These are phyloP conservation scores for Sternarchorhynchus goeldii DNA, from an alignment of 2,797 vertebrate species.

Conservation along the genomic window DNA sequence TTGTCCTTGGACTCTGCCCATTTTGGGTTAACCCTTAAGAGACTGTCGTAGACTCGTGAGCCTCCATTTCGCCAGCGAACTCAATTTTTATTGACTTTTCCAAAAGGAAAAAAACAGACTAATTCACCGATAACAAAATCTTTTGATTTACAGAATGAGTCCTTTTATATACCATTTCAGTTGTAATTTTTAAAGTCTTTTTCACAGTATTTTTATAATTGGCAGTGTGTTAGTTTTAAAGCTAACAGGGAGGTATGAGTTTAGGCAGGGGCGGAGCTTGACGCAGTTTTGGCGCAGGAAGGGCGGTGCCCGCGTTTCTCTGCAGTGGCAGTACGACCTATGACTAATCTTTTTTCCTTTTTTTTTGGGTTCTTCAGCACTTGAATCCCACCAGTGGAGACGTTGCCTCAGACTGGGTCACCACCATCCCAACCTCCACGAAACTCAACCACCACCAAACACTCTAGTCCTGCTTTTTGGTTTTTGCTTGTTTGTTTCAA, in stretches of 20 bases:
- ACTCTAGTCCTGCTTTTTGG: not conserved
- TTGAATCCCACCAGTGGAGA: slow-evolving; percentile 38
- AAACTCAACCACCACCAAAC: slow-evolving; percentile 6
- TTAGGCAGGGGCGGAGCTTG: slow-evolving; percentile 74
- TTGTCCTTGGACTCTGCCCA: slow-evolving; percentile 29
- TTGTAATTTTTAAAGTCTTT: slow-evolving; percentile 16
- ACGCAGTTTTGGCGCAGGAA: slow-evolving; percentile 79
- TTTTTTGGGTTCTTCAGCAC: slow-evolving; percentile 54
- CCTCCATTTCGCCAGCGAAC: slow-evolving; percentile 55
- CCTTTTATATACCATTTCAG: slow-evolving; percentile 22
- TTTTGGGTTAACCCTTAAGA: slow-evolving; percentile 47
- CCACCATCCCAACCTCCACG: slow-evolving; percentile 34
- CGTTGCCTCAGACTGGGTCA: slow-evolving; percentile 32
- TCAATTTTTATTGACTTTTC: slow-evolving; percentile 66
- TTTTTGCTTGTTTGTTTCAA: not conserved
- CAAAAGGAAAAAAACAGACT: slow-evolving; percentile 32
- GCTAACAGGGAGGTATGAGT: slow-evolving; percentile 29
- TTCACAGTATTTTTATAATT: slow-evolving; percentile 21
- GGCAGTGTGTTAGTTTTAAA: not conserved
- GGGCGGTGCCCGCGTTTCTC: slow-evolving; percentile 76
- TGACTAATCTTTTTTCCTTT: slow-evolving; percentile 69
- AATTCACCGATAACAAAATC: slow-evolving; percentile 39
- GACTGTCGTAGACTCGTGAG: slow-evolving; percentile 50
- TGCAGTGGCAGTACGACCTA: slow-evolving; percentile 75
- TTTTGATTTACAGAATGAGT: slow-evolving; percentile 48